Percentiles rank a stretch among this genome's conserved stretches.
Conservation (phyloP, 2,797 vertebrate species). For the Rhynchotus rufescens region DNA sequence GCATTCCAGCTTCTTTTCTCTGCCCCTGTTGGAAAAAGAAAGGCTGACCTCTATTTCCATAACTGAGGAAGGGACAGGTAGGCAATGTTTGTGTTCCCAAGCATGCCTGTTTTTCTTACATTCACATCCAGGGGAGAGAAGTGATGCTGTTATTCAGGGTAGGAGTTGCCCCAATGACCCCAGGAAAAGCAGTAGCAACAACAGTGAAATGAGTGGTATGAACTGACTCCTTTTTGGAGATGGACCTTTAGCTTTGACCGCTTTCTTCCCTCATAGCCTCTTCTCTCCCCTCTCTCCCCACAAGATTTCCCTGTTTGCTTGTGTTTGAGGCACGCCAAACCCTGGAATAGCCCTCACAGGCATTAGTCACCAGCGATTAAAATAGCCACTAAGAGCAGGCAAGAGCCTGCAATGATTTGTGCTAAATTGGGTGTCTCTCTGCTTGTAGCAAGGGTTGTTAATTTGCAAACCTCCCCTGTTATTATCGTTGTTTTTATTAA, state of each 20-base stretch:
- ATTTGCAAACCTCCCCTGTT: slow-evolving; percentile 63
- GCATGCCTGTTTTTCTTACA: slow-evolving; percentile 61
- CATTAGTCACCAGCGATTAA: slow-evolving; percentile 70
- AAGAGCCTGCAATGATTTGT: slow-evolving; percentile 62
- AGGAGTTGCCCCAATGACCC: slow-evolving; percentile 49
- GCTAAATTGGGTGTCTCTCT: slow-evolving; percentile 66
- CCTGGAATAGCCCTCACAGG: slow-evolving; percentile 71
- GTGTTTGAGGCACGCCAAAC: slow-evolving; percentile 58
- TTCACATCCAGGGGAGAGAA: slow-evolving; percentile 49
- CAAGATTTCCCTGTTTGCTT: slow-evolving; percentile 48
- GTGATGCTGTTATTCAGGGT: slow-evolving; percentile 39
- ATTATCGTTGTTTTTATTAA: slow-evolving; percentile 54
- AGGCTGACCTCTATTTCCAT: slow-evolving; percentile 67
- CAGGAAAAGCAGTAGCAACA: neutral
- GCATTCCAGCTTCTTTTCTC: slow-evolving; percentile 57
- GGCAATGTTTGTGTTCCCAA: slow-evolving; percentile 65
- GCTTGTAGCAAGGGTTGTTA: slow-evolving; percentile 63
- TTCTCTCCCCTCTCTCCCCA: neutral
- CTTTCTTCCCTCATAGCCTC: slow-evolving; percentile 2
- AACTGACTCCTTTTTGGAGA: neutral
- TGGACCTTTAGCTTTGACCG: slow-evolving; percentile 33
- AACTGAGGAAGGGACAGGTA: slow-evolving; percentile 68
- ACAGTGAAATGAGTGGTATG: slow-evolving; percentile 5
- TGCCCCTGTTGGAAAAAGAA: slow-evolving; percentile 51
- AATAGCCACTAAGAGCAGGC: slow-evolving; percentile 64